Base-by-base conservation (phyloP, 2,888 invertebrate species). In the Steromphala cineraria region DNA sequence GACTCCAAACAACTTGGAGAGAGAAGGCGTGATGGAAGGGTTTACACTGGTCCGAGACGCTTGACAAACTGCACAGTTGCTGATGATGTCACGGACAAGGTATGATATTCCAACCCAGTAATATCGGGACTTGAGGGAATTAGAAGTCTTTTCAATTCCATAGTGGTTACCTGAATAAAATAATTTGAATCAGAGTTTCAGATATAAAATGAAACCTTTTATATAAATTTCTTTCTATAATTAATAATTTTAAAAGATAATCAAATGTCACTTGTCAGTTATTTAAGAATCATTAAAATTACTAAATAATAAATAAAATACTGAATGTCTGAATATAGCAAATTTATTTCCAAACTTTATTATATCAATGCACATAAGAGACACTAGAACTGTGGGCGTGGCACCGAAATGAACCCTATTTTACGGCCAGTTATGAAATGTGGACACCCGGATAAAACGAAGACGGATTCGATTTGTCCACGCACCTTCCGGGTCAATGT, bases 61-160 rank as follows among this genome's bases (percentile, higher is more conserved):
- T 46, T 80, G 74, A 53, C 85, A 85, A 40, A 79, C 71, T 4
- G 78, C 79, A 55, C 85, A 85, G 67, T 79, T 82, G 40, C 81
- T 83, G n/a, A 87, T 76, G 52, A 84, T 85, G 53, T 86, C 82
- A n/a, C 83, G 81, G 2, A 87, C 86, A 21, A 82, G 81, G 36
- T 81, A 81, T 15, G 84, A 83, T 80, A 87, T 87, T 56, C 87
- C 87, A 8, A 86, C 84, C 87, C 87, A 87, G 78, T 88, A 88
- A 53, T 84, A 88, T 53, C 82, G 83, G 24, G 83, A 80, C 21
- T 84, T 82, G 40, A 88, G 79, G 8, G 82, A 75, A 52, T 75
- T 77, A 0, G 83, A 67, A 8, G 87, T 85, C 52, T 86, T 86
- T 40, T 88, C 88, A 15, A 86, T 84, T 5, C 87, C 87, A 78